These are phyloP conservation scores for Philotrypesis tridentata DNA, from an alignment of 1,140 invertebrate species.

Conservation along the genomic window DNA sequence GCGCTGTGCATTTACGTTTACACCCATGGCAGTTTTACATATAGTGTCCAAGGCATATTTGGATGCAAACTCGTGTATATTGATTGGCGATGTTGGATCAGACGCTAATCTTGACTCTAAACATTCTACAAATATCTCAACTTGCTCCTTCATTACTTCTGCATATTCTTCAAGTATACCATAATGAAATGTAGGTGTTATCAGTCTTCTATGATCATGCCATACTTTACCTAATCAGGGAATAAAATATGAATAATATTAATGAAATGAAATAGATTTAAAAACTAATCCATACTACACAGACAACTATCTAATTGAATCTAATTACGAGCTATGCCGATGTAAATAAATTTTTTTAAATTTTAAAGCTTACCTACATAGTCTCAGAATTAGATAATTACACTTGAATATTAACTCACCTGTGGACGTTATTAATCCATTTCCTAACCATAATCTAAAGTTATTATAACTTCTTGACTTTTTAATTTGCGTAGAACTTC, in stretches of 20 bases:
- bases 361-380: too few species aligned
- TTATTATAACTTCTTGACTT: slow-evolving; percentile 80
- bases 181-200: slow-evolving; percentile 93
- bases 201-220: slow-evolving; percentile 84
- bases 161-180: slow-evolving; percentile 88
- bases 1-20: slow-evolving; percentile 82
- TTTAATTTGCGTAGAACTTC: slow-evolving; percentile 74
- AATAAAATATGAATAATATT: too few species aligned
- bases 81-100: slow-evolving; percentile 70
- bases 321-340: too few species aligned
- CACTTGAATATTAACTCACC: too few species aligned
- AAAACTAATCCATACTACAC: too few species aligned
- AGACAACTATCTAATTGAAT: too few species aligned
- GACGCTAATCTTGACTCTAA: slow-evolving; percentile 65
- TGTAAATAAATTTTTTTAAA: too few species aligned
- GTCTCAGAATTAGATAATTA: too few species aligned
- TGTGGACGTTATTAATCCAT: slow-evolving; percentile 79
- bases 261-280: too few species aligned
- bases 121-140: slow-evolving; percentile 76
- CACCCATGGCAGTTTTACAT: slow-evolving; percentile 92
- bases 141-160: slow-evolving; percentile 83
- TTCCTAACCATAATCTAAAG: slow-evolving; percentile 80
- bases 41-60: slow-evolving; percentile 90
- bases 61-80: too few species aligned
- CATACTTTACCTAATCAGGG: slow-evolving; percentile 81